A percentile compares a stretch with the other conserved stretches of the same genome.
phyloP scores from a whole-genome alignment of 2,888 invertebrate species.

The Syrphus vitripennis region DNA sequence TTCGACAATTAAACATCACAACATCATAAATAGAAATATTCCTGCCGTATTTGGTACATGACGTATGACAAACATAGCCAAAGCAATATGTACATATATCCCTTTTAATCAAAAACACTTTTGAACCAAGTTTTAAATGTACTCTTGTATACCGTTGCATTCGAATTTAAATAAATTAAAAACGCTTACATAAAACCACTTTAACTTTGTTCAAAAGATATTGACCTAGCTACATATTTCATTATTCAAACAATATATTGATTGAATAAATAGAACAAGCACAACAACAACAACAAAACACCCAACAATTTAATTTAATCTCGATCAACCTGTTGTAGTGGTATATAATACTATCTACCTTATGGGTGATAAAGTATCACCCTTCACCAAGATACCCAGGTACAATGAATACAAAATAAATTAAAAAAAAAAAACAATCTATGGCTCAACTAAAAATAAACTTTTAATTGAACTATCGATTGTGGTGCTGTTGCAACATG shows the following conservation, averaged over 20 bases:
- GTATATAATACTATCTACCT: neutral
- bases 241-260: slow-evolving; percentile 14
- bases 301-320: slow-evolving; percentile 23
- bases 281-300: neutral
- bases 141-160: neutral
- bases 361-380: slow-evolving; percentile 13
- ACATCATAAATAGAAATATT: too few species aligned
- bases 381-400: slow-evolving; percentile 24
- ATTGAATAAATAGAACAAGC: neutral
- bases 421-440: neutral
- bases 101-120: neutral
- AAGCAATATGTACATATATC: neutral
- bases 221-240: slow-evolving; percentile 20
- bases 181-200: neutral
- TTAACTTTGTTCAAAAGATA: neutral
- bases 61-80: too few species aligned
- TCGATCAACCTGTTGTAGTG: slow-evolving; percentile 15
- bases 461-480: slow-evolving; percentile 51
- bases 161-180: neutral
- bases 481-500: slow-evolving; percentile 18
- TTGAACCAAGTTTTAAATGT: neutral
- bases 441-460: slow-evolving; percentile 23
- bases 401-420: neutral
- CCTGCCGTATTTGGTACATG: too few species aligned
- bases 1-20: too few species aligned